Conservation (phyloP, 1,140 invertebrate genomes). For the Elymnias hypermnestra region DNA sequence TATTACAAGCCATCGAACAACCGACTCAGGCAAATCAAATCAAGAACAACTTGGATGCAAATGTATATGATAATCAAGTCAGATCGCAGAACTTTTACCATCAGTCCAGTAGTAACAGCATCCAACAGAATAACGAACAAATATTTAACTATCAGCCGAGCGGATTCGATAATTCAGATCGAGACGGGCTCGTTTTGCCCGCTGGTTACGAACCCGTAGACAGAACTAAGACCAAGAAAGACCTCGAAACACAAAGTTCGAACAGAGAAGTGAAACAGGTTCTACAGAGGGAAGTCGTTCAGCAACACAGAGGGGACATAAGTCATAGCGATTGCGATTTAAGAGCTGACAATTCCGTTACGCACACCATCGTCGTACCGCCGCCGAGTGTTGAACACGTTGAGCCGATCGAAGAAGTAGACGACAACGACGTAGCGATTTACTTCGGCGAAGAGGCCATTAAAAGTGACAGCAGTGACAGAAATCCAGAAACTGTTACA, state of each 20-base stretch:
- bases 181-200: slow-evolving; percentile 46
- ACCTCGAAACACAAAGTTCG: slow-evolving; percentile 42
- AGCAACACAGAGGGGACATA: slow-evolving; percentile 47
- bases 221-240: slow-evolving; percentile 33
- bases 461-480: slow-evolving; percentile 19
- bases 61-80: neutral
- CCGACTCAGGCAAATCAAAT: slow-evolving; percentile 35
- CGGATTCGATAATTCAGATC: slow-evolving; percentile 21
- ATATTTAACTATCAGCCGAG: slow-evolving; percentile 14
- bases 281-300: slow-evolving; percentile 31
- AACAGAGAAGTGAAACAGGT: slow-evolving; percentile 37
- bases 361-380: slow-evolving; percentile 50
- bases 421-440: slow-evolving; percentile 76
- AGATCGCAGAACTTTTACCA: neutral
- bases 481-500: slow-evolving; percentile 48
- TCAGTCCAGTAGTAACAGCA: slow-evolving; percentile 21
- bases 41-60: slow-evolving; percentile 1
- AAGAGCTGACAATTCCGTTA: slow-evolving; percentile 51
- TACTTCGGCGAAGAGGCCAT: slow-evolving; percentile 62
- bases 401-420: slow-evolving; percentile 48
- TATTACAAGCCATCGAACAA: slow-evolving; percentile 77
- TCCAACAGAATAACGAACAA: slow-evolving; percentile 25
- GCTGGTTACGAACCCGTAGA: slow-evolving; percentile 63
- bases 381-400: slow-evolving; percentile 41
- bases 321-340: slow-evolving; percentile 50